Conservation (phyloP, 2,113 vertebrate species). For the Lampris incognitus region DNA sequence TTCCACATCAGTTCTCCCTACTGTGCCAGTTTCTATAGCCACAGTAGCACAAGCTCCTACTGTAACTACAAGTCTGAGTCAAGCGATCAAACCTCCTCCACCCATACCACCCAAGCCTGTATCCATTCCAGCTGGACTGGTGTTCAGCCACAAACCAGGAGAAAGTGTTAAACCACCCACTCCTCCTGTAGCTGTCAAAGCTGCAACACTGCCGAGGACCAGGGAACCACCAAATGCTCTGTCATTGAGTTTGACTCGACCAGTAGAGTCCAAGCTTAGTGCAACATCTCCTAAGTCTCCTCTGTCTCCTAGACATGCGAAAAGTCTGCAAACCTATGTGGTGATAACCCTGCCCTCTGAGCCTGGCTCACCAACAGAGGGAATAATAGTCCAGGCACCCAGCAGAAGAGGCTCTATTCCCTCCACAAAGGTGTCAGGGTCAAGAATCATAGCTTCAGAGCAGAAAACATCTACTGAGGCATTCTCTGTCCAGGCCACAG, state of each 20-base stretch:
- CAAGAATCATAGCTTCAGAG: slow-evolving; percentile 73
- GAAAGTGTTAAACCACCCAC: slow-evolving; percentile 89
- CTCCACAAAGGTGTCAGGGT: slow-evolving; percentile 61
- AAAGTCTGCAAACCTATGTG: slow-evolving; percentile 93
- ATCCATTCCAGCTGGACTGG: slow-evolving; percentile 90
- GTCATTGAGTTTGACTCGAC: slow-evolving; percentile 88
- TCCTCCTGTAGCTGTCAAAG: slow-evolving; percentile 80
- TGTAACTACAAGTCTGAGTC: slow-evolving; percentile 59
- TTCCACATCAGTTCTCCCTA: slow-evolving; percentile 42
- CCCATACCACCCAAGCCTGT: slow-evolving; percentile 95
- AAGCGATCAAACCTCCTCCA: slow-evolving; percentile 86
- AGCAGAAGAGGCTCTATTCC: slow-evolving; percentile 75
- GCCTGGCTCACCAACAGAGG: slow-evolving; percentile 92
- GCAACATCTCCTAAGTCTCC: slow-evolving; percentile 92
- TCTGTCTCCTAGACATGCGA: slow-evolving; percentile 89
- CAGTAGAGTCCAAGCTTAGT: slow-evolving; percentile 86
- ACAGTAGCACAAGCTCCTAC: slow-evolving; percentile 58
- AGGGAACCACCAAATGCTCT: slow-evolving; percentile 86
- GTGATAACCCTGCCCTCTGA: slow-evolving; percentile 98
- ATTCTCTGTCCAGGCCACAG: slow-evolving; percentile 57
- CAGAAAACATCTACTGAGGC: slow-evolving; percentile 64
- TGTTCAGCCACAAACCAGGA: slow-evolving; percentile 89
- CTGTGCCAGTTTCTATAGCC: slow-evolving; percentile 37
- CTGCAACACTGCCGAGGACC: slow-evolving; percentile 85
- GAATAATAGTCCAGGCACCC: slow-evolving; percentile 85